Evolutionary conservation across 2,888 invertebrate genomes (phyloP).

Genomic region (Folsomia candida): DNA sequence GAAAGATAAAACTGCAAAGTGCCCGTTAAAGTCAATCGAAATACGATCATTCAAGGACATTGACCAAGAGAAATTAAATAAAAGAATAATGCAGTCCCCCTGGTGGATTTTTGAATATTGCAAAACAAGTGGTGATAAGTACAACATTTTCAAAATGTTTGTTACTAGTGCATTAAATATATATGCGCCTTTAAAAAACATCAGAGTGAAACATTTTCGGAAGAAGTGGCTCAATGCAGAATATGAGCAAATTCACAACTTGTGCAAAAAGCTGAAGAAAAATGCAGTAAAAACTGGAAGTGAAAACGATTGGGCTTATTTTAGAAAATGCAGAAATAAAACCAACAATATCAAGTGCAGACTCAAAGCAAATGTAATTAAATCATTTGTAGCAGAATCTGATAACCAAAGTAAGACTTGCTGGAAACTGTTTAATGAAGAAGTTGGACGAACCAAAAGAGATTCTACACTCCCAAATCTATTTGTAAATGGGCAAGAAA

Average conservation of each 20-base stretch:
- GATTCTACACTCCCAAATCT: background rate
- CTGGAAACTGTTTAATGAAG: slow-evolving; percentile 14
- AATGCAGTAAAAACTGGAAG: background rate
- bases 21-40: background rate
- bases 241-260: background rate
- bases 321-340: slow-evolving; percentile 12
- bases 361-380: slow-evolving; percentile 1
- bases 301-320: background rate
- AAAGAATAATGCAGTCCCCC: background rate
- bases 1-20: background rate
- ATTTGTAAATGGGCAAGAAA: background rate
- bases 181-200: background rate
- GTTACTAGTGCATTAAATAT: background rate
- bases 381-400: slow-evolving; percentile 12
- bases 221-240: no score
- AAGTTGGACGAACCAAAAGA: slow-evolving; percentile 10
- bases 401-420: no score
- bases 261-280: no score
- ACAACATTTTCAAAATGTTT: background rate
- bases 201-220: background rate
- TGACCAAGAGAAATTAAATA: background rate
- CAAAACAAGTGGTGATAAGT: background rate
- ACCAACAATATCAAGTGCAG: background rate
- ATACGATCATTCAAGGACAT: slow-evolving; percentile 3
- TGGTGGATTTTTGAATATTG: slow-evolving; percentile 17